Evolutionary conservation across 2,797 vertebrate species (phyloP).

Genomic region (Hybognathus amarus): DNA sequence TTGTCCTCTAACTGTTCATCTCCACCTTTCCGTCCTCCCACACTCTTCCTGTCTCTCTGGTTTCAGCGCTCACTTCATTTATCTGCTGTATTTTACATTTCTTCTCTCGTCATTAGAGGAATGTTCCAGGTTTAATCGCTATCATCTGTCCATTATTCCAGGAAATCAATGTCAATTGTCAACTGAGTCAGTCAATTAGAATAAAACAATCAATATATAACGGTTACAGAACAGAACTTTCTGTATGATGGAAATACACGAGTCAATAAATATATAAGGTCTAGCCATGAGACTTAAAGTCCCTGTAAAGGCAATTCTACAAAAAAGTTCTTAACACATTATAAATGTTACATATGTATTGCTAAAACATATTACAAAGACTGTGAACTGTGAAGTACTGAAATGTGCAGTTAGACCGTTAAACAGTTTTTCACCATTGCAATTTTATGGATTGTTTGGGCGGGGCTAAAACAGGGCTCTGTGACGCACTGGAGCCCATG

Average conservation of each 20-base stretch:
- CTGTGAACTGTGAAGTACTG: no score
- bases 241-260: neutral
- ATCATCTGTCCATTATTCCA: neutral
- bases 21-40: slow-evolving; percentile 34
- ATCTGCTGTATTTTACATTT: neutral
- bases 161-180: neutral
- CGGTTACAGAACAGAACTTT: neutral
- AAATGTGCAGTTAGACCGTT: no score
- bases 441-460: no score
- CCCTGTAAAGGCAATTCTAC: no score
- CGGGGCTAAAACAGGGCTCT: no score
- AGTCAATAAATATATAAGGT: neutral
- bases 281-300: neutral
- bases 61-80: neutral
- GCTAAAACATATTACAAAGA: no score
- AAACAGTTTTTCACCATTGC: no score
- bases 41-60: neutral
- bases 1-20: slow-evolving; percentile 23
- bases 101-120: neutral
- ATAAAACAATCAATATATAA: neutral
- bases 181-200: neutral
- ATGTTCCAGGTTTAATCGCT: neutral
- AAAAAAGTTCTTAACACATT: no score
- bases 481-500: no score
- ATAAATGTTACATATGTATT: no score